Evolutionary conservation across 2,888 invertebrate genomes (phyloP).

Genomic region (Polydrusus tereticollis): DNA sequence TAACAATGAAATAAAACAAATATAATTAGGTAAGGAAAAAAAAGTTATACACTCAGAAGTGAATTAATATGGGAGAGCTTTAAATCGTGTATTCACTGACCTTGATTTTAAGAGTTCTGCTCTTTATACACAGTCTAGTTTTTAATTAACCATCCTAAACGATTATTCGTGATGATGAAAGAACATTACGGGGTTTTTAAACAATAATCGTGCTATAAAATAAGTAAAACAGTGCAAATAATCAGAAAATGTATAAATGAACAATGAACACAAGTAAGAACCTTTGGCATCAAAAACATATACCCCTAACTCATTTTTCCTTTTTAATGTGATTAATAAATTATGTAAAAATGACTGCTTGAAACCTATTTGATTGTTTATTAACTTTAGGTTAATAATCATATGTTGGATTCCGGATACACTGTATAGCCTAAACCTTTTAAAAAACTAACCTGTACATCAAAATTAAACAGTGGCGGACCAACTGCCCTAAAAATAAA

Average conservation of each 20-base stretch:
- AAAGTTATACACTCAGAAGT: slow-evolving; percentile 13
- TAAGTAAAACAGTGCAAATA: background rate
- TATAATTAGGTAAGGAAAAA: background rate
- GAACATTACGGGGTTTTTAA: background rate
- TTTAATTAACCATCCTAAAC: slow-evolving; percentile 21
- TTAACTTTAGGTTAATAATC: no score
- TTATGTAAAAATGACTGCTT: no score
- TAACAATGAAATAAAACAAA: background rate
- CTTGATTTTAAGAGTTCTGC: slow-evolving; percentile 32
- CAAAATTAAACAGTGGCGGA: no score
- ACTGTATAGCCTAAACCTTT: no score
- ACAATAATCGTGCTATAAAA: background rate
- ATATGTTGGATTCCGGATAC: no score
- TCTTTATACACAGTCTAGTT: slow-evolving; percentile 31
- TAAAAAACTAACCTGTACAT: no score
- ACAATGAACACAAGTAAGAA: no score
- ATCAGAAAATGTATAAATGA: background rate
- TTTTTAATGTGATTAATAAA: no score
- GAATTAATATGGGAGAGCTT: slow-evolving; percentile 34
- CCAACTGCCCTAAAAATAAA: no score
- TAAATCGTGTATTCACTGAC: slow-evolving; percentile 39
- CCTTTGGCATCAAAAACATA: no score
- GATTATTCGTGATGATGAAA: slow-evolving; percentile 24
- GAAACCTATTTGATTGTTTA: no score
- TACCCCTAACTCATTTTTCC: no score